These are phyloP conservation scores for Orthosia gracilis DNA, from an alignment of 2,888 invertebrate genomes.

Conservation along the genomic window DNA sequence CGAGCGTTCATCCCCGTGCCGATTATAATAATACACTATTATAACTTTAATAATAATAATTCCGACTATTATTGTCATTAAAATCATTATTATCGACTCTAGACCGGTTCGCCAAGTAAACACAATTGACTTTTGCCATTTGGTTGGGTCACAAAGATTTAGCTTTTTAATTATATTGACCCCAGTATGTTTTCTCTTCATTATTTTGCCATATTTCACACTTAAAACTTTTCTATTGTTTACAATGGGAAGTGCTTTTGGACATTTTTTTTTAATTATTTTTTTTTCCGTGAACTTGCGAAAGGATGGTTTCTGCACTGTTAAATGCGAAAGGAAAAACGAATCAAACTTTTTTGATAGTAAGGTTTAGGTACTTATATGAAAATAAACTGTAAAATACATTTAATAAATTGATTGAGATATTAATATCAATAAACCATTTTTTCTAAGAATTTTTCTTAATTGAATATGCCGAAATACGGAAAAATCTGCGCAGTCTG, in stretches of 20 bases:
- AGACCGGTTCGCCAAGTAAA: constrained; percentile 78
- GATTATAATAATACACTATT: constrained; percentile 84
- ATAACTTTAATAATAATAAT: constrained; percentile 86
- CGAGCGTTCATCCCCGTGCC: constrained; percentile 88
- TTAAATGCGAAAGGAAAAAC: neutral
- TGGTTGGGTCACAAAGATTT: constrained; percentile 87
- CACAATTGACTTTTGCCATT: constrained; percentile 90
- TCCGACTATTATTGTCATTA: constrained; percentile 85
- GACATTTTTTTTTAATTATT: neutral
- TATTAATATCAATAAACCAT: too few relatives aligned
- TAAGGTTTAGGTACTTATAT: too few relatives aligned
- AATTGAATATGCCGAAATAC: neutral
- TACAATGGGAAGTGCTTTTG: constrained; percentile 41
- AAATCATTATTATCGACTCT: constrained; percentile 81
- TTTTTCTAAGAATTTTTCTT: neutral
- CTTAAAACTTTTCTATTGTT: constrained; percentile 49
- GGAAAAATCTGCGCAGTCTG: neutral
- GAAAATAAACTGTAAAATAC: too few relatives aligned
- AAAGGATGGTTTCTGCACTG: neutral
- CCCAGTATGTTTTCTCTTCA: constrained; percentile 82
- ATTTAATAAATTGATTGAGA: too few relatives aligned
- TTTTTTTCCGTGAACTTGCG: neutral
- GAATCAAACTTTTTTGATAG: too few relatives aligned
- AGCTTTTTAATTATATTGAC: constrained; percentile 88
- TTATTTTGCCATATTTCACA: constrained; percentile 79